These are phyloP conservation scores for Agonopterix arenella DNA, from an alignment of 2,888 invertebrate species.

Conservation along the genomic window DNA sequence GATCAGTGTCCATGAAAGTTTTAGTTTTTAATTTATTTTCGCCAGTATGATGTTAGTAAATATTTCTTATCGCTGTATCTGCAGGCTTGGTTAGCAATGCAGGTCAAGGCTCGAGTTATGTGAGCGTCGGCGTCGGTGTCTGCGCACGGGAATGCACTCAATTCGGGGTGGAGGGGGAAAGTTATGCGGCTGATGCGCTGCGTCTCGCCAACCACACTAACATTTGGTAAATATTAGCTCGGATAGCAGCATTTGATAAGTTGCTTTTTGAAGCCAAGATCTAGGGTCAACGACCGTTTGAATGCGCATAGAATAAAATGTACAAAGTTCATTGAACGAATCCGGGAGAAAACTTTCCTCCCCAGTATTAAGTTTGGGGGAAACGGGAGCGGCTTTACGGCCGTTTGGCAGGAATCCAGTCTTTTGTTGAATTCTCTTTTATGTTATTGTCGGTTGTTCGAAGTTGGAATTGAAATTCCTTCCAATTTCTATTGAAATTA, in stretches of 20 bases:
- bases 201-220: not conserved
- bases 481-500: not conserved
- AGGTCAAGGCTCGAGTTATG: slow-evolving; percentile 59
- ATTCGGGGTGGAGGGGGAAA: slow-evolving; percentile 23
- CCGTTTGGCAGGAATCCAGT: slow-evolving; percentile 13
- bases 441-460: slow-evolving; percentile 1
- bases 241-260: too few species aligned
- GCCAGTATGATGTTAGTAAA: slow-evolving; percentile 1
- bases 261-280: too few species aligned
- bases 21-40: slow-evolving; percentile 2
- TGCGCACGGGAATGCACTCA: slow-evolving; percentile 33
- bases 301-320: not conserved
- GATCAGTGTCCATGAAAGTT: not conserved
- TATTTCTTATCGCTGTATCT: slow-evolving; percentile 34
- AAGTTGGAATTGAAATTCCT: not conserved
- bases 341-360: slow-evolving; percentile 3
- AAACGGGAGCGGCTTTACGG: slow-evolving; percentile 6
- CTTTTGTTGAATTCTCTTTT: slow-evolving; percentile 7
- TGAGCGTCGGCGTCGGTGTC: slow-evolving; percentile 33
- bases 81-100: slow-evolving; percentile 53
- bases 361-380: slow-evolving; percentile 3
- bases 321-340: slow-evolving; percentile 4
- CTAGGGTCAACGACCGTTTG: slow-evolving; percentile 1
- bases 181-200: slow-evolving; percentile 16
- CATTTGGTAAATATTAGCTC: not conserved